Evolutionary conservation across 1,140 invertebrate species (phyloP).

Genomic region (Frieseomelitta varia): DNA sequence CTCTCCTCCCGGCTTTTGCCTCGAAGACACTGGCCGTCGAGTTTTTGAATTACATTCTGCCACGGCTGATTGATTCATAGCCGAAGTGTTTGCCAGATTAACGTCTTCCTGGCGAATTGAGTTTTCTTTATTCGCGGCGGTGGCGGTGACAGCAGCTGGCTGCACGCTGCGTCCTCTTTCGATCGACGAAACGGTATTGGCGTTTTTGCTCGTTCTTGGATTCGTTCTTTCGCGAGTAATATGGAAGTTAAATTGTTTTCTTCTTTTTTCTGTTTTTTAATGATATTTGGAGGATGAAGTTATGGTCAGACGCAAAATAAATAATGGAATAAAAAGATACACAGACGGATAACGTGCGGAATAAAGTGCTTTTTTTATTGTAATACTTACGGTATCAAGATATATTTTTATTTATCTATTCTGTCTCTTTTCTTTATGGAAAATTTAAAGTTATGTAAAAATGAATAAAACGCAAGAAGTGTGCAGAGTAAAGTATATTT

Average conservation of each 20-base stretch:
- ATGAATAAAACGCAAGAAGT: background rate
- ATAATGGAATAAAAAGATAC: no score
- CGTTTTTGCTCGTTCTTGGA: background rate
- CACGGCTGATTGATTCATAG: slow-evolving; percentile 40
- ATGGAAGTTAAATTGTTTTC: no score
- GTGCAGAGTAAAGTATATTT: no score
- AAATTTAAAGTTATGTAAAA: background rate
- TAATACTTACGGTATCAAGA: no score
- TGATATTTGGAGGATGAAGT: no score
- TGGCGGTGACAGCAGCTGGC: background rate
- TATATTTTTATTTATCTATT: no score
- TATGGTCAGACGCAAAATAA: no score
- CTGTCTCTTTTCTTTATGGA: background rate
- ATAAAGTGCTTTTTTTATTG: no score
- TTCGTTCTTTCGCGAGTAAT: no score
- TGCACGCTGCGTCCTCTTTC: background rate
- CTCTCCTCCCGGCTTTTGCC: background rate
- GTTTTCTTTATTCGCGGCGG: background rate
- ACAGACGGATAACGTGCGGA: no score
- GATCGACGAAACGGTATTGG: background rate
- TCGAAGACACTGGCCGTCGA: background rate
- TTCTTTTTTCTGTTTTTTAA: no score
- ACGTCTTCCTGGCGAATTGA: background rate
- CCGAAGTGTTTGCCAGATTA: slow-evolving; percentile 25
- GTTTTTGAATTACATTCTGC: slow-evolving; percentile 38